phyloP scores from a whole-genome alignment of 2,888 invertebrate genomes.

The Apamea crenata region DNA sequence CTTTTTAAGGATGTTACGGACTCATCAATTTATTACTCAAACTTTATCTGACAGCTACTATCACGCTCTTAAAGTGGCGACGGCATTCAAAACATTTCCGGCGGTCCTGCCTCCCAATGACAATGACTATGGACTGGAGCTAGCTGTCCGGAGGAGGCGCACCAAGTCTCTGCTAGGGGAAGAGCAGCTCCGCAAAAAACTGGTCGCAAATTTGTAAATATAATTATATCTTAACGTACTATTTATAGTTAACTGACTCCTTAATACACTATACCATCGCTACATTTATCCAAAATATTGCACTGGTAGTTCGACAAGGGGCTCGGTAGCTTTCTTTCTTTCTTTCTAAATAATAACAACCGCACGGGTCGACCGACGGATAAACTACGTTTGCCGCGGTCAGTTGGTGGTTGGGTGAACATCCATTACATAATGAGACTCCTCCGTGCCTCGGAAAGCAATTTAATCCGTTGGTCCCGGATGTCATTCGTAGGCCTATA shows the following conservation, averaged over 20 bases:
- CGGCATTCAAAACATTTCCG: slow-evolving; percentile 82
- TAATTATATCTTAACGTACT: neutral
- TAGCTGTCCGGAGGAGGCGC: slow-evolving; percentile 85
- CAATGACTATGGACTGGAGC: slow-evolving; percentile 83
- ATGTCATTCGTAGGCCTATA: neutral
- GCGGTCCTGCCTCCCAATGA: slow-evolving; percentile 73
- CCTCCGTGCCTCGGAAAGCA: neutral
- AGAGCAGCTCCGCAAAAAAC: slow-evolving; percentile 82
- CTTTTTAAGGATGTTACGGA: neutral
- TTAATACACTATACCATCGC: neutral
- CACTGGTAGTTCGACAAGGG: neutral
- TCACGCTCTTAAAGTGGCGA: slow-evolving; percentile 80
- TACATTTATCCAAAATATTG: neutral
- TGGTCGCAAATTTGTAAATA: slow-evolving; percentile 83
- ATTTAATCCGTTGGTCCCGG: neutral
- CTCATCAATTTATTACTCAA: neutral
- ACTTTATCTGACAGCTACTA: slow-evolving; percentile 78
- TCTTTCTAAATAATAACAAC: neutral
- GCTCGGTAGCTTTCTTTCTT: too few species aligned
- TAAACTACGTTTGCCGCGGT: too few species aligned
- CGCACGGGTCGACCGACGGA: neutral
- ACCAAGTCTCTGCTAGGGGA: slow-evolving; percentile 86
- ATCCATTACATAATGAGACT: neutral
- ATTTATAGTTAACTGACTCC: neutral
- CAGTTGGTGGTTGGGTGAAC: neutral